phyloP scores from a whole-genome alignment of 1,140 invertebrate genomes.

The Plutomurus gul region DNA sequence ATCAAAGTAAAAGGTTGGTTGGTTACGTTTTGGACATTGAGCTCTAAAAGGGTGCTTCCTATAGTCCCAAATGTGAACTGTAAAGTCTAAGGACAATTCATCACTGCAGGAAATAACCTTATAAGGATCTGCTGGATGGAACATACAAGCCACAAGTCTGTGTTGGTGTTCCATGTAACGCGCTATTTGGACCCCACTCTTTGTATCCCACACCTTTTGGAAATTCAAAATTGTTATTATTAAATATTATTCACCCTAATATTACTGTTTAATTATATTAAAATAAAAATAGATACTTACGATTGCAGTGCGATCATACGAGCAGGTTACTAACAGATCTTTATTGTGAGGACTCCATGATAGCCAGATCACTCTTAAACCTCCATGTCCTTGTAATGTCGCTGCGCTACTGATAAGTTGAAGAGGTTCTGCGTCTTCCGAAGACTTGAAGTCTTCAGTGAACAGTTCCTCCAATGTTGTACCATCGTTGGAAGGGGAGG shows the following conservation, averaged over 20 bases:
- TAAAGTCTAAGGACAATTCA: conserved; percentile 38
- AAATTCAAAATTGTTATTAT: background rate
- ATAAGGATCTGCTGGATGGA: conserved; percentile 44
- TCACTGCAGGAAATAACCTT: conserved; percentile 45
- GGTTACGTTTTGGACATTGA: background rate
- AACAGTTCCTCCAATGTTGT: conserved; percentile 36
- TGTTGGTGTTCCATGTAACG: conserved; percentile 47
- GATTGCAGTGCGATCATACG: conserved; percentile 48
- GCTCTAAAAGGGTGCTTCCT: conserved; percentile 31
- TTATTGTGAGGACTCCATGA: conserved; percentile 47
- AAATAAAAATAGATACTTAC: background rate
- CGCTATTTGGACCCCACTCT: conserved; percentile 30
- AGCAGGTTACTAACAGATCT: conserved; percentile 39
- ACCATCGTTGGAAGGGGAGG: conserved; percentile 50
- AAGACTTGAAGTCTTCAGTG: background rate
- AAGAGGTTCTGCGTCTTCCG: background rate
- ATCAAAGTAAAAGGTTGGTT: background rate
- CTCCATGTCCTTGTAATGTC: conserved; percentile 32
- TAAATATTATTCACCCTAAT: background rate
- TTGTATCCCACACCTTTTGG: conserved; percentile 47
- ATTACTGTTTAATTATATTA: background rate
- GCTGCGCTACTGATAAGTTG: conserved; percentile 35
- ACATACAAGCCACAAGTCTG: conserved; percentile 42
- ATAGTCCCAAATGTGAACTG: conserved; percentile 50
- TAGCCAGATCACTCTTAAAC: conserved; percentile 40